Percentiles rank a stretch among this genome's conserved stretches.
Evolutionary conservation across 2,797 vertebrate genomes (phyloP).

Genomic region (Antennarius maculatus): DNA sequence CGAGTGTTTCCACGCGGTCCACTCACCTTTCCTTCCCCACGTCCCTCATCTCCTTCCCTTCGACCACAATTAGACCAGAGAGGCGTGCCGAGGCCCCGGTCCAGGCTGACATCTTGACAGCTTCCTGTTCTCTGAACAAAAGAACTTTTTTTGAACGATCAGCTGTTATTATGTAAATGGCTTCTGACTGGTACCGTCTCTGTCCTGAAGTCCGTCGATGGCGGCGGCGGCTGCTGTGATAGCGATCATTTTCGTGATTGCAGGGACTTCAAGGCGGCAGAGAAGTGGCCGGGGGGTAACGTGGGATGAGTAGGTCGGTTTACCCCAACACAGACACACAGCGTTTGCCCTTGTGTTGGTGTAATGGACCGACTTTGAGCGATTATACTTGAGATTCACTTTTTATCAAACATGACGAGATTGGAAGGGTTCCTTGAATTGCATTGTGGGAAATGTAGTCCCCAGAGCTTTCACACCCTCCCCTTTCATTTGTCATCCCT

Average conservation of each 20-base stretch:
- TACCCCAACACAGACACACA: slow-evolving; percentile 59
- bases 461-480: too few species aligned
- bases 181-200: slow-evolving; percentile 84
- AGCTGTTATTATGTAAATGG: slow-evolving; percentile 98
- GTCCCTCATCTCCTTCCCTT: slow-evolving; percentile 3
- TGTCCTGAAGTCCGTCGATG: slow-evolving; percentile 27
- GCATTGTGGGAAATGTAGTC: too few species aligned
- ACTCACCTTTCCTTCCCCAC: slow-evolving; percentile 15
- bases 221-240: slow-evolving; percentile 70
- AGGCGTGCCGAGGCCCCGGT: slow-evolving; percentile 85
- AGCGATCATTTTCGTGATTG: slow-evolving; percentile 97
- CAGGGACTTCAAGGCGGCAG: slow-evolving; percentile 82
- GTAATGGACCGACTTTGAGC: slow-evolving; percentile 41
- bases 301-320: slow-evolving; percentile 85
- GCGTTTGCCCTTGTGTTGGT: slow-evolving; percentile 7
- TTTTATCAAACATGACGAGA: slow-evolving; percentile 86
- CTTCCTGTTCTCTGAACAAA: slow-evolving; percentile 94
- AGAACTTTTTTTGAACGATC: slow-evolving; percentile 86
- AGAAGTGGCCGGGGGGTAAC: slow-evolving; percentile 84
- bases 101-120: slow-evolving; percentile 91
- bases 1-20: slow-evolving; percentile 24
- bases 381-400: slow-evolving; percentile 54
- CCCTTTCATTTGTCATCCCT: too few species aligned
- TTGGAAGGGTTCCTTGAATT: too few species aligned
- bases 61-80: slow-evolving; percentile 73